Conservation (phyloP, 2,113 vertebrate genomes). For the Paraplagusia blochii region DNA sequence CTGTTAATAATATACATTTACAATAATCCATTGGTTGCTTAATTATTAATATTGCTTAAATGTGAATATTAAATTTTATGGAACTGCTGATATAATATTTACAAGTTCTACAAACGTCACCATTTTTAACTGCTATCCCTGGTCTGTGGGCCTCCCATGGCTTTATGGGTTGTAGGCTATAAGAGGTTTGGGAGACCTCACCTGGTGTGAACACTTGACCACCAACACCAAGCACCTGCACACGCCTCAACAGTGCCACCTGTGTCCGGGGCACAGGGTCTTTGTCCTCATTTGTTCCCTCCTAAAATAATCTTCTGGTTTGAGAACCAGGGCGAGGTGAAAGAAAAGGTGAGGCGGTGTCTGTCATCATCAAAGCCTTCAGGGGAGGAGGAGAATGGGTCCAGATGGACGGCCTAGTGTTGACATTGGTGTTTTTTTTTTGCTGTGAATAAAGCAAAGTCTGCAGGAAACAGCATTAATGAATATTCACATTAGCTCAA, state of each 20-base stretch:
- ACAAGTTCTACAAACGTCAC: too few relatives aligned
- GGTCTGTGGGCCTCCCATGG: too few relatives aligned
- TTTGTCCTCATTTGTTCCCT: conserved; percentile 35
- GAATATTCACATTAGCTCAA: conserved; percentile 65
- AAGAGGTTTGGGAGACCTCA: not conserved
- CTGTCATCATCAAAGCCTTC: conserved; percentile 62
- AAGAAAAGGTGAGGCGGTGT: conserved; percentile 54
- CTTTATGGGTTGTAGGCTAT: too few relatives aligned
- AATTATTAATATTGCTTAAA: too few relatives aligned
- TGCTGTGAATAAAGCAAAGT: conserved; percentile 45
- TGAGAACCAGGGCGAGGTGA: conserved; percentile 58
- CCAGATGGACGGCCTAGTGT: conserved; percentile 69
- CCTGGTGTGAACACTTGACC: conserved; percentile 37
- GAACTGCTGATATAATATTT: too few relatives aligned
- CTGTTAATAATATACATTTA: too few relatives aligned
- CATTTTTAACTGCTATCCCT: too few relatives aligned
- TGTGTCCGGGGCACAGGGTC: conserved; percentile 27
- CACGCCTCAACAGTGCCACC: conserved; percentile 41
- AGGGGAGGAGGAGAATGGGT: conserved; percentile 58
- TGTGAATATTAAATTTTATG: too few relatives aligned
- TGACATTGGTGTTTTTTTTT: conserved; percentile 43
- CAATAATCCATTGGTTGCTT: too few relatives aligned
- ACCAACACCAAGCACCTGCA: conserved; percentile 61
- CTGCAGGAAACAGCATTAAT: conserved; percentile 42
- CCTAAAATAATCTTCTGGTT: conserved; percentile 69